Evolutionary conservation across 2,888 invertebrate species (phyloP).

Genomic region (Clanis bilineata): DNA sequence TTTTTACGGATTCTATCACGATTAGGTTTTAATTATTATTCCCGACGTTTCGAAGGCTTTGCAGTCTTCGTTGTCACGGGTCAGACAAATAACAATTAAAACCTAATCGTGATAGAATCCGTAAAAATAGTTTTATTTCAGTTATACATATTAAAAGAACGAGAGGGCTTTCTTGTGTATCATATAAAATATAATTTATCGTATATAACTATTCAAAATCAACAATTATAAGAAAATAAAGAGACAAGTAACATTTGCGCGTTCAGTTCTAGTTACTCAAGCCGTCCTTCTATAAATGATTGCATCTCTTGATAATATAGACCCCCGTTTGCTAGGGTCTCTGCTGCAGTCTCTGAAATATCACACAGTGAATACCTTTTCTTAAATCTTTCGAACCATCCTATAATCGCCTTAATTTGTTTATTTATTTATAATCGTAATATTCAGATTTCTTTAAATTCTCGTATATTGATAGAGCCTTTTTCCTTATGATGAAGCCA

Average conservation of each 20-base stretch:
- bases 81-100: too few species aligned
- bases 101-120: too few species aligned
- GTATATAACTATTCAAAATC: background rate
- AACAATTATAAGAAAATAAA: background rate
- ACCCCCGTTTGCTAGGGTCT: background rate
- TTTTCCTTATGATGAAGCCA: background rate
- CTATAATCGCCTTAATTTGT: conserved; percentile 1
- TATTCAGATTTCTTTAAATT: conserved; percentile 7
- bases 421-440: background rate
- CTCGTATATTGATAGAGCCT: background rate
- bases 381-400: background rate
- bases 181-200: background rate
- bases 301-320: background rate
- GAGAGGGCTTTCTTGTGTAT: background rate
- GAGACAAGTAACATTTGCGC: background rate
- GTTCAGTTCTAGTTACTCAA: background rate
- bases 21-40: too few species aligned
- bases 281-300: background rate
- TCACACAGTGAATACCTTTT: background rate
- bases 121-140: too few species aligned
- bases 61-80: too few species aligned
- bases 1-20: too few species aligned
- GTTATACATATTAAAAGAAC: too few species aligned
- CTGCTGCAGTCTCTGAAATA: background rate
- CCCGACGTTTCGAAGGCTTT: too few species aligned